Base-by-base conservation (phyloP, 2,888 invertebrate species). In the Papilio gigon region DNA sequence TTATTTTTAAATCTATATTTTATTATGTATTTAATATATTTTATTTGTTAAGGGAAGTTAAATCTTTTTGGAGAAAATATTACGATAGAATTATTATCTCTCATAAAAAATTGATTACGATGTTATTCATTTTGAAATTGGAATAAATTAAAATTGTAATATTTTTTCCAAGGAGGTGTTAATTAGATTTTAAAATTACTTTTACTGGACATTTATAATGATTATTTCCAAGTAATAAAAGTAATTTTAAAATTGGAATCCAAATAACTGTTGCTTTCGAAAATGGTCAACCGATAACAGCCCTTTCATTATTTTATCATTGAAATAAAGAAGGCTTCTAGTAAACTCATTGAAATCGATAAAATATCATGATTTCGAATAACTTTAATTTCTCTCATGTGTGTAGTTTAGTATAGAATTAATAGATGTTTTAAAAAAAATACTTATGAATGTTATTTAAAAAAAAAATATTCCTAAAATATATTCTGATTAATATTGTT, bases 281-380 rank as follows among this genome's bases (percentile, higher is more conserved):
- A 72, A 84, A 89, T 72, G 90, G 90, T 80, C 66, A 77, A 85
- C 75, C 80, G 90, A 89, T 85, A 76, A 69, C 80, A 81, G 74
- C 71, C 70, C 69, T 81, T 87, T 85, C 80, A 80, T 85, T 88
- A 44, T 87, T 77, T 73, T 58, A 50, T 27, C 53, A 27, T 53
- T 47, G 25, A 75, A 80, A 81, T 70, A 71, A 69, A 63, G 68
- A 68, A 73, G 77, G 80, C 77, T 80, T 77, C 75, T 76, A 72
- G 78, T 76, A 76, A 68, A 44, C 17, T n/a, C 44, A 44, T 56
- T 47, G 78, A 78, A 79, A 80, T 78, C 73, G 79, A 74, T 75
- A 78, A 76, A 79, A 81, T 75, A 74, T 76, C 77, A 76, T 73
- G 69, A 74, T 71, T 75, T 78, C 74, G 78, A 77, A 78, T 81